Base-by-base conservation (phyloP, 2,888 invertebrate genomes). In the Capitulum mitella region DNA sequence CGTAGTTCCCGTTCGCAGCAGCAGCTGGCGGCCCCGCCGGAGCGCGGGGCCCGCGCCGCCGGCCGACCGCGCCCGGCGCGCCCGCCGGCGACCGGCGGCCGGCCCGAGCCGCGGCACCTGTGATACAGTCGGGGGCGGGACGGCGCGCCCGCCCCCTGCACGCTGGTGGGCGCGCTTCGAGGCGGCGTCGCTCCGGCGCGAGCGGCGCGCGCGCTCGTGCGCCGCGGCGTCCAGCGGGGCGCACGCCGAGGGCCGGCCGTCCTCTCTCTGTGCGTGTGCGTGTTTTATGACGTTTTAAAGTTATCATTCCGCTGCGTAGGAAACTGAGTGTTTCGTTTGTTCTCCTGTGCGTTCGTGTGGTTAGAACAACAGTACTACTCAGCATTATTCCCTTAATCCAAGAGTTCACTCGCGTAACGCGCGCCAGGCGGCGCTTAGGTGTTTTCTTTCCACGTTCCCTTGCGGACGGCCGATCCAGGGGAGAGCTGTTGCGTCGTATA, bases 231-330 rank as follows among this genome's bases (percentile, higher is more conserved):
- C 43, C 43, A n/a, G 5, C 43, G 43, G 43, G 12, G 43, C 43
- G 43, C 43, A 12, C 43, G 12, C 43, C 43, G 43, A 43, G 43
- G 43, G 6, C 43, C 43, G 58, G 58, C n/a, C 29, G n/a, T 58
- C n/a, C 58, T 43, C 43, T n/a, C 29, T 64, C 29, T 64, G 61
- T 61, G 61, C n/a, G 58, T n/a, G 58, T 58, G 58, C 19, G 64
- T 40, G 70, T 70, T 70, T 70, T 70, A 70, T 40, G 40, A 40
- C 70, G 70, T 70, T 70, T 70, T 70, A 70, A 70, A 70, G 70
- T 70, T 70, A 70, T 70, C 70, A 70, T 70, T 70, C 70, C 70
- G 70, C 70, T 40, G 70, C 70, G 70, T 70, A 70, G 70, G 70
- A 70, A 70, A 70, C 70, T 14, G 70, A 70, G 70, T 70, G 70